Evolutionary conservation across 2,797 vertebrate species (phyloP), one percentile per base, ranked within the genome.

Genomic region (Furcifer pardalis): DNA sequence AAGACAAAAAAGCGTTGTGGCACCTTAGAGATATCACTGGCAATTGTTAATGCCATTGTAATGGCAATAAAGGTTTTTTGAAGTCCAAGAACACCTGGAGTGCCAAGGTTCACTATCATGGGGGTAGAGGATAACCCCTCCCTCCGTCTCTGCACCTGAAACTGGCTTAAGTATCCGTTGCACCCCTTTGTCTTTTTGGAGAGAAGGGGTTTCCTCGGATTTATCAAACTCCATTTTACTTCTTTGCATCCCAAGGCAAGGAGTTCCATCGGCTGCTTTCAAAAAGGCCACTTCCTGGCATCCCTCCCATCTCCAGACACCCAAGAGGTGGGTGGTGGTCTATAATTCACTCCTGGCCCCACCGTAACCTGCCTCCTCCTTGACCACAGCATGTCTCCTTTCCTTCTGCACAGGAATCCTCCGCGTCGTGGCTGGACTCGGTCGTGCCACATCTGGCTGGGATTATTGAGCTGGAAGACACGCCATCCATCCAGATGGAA

Each of bases 401-500:
- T 72, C 62, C 46, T 60, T 23, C 66, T 74, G 40, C 0, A 25
- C 91, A 99, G 98, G 97, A 98, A 77, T 98, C 98, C 25, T 92
- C 96, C 0, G 96, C 96, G 9, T 94, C 95, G 5, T 98, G 97
- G 97, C 88, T 99, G 89, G 96, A 99, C 84, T 92, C 96, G 0
- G 96, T 97, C 49, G 95, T 99, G 87, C 94, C 97, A 0, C 97
- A 97, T 87, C 88, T 98, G 92, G 96, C 97, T 0, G 98, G 98
- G 94, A 97, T 99, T 87, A 95, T 99, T 88, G 95, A 96, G 82
- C 94, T 99, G 88, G 98, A 99, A 87, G 98, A 99, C 91, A 96
- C 95, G 1, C 97, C 97, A 0, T 97, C 98, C 62, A 96, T 99
- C 90, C 98, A 99, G 97, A 97, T 99, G 96, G 98, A 99, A 94